Base-by-base conservation (phyloP, 2,797 vertebrate genomes). In the Taeniopygia guttata region DNA sequence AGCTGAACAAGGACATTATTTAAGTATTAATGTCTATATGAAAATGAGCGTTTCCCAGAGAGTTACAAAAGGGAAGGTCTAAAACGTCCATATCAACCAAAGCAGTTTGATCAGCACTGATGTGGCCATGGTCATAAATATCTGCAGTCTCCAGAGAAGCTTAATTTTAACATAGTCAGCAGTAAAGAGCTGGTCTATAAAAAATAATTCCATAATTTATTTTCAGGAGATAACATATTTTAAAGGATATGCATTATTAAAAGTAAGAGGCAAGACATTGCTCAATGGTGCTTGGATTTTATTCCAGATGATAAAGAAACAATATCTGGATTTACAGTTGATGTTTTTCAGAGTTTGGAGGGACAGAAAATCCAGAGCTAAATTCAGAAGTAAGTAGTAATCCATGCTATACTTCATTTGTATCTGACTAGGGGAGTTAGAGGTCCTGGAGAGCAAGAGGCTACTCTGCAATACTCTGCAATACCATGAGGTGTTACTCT, bases 271-370 rank as follows among this genome's bases (percentile, higher is more conserved):
- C 19, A 91, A 82, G 45, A 38, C 14, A 79, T 91, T 89, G 29
- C 34, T 88, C 40, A 52, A 3, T 43, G 11, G 46, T 17, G 34
- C 18, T 88, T 79, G 42, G 30, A 67, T 88, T 95, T 96, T 38
- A 52, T 82, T 93, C 42, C 74, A 91, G 51, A 63, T 76, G 52
- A 89, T 62, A 91, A 91, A 66, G 66, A 75, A 94, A 69, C 26
- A 79, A 26, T 63, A 79, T 88, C 48, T 59, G 54, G 21, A n/a
- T 81, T 79, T 48, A 54, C 49, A 75, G 55, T 38, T 84, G 86
- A 67, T 40, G 43, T 30, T 90, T 93, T 84, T 82, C 69, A 70
- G 68, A 60, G 23, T 63, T 84, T 32, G 13, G n/a, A 86, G n/a
- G 7, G 17, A 78, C 46, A 81, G 32, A 66, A 69, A 88, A 69